A percentile compares a stretch with the other conserved stretches of the same genome.
Conservation (phyloP, 2,888 invertebrate species). For the Dynastes hyllus region DNA sequence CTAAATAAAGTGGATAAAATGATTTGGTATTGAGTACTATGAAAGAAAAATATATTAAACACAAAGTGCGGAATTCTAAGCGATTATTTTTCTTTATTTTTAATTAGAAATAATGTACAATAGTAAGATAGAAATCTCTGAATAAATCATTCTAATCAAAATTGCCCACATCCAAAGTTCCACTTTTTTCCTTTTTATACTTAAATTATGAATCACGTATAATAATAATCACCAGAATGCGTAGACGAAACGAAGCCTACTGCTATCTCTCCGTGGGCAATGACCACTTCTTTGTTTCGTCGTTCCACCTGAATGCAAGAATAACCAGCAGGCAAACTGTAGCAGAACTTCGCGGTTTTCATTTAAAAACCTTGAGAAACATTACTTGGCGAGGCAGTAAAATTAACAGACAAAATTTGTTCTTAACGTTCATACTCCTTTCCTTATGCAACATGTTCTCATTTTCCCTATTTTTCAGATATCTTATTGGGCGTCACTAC, state of each 20-base stretch:
- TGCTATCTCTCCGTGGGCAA: constrained; percentile 13
- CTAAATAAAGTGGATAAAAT: no score
- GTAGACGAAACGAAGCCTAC: not conserved
- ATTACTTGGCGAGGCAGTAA: not conserved
- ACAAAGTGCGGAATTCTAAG: no score
- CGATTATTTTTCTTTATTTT: no score
- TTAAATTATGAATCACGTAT: not conserved
- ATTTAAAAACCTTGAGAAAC: not conserved
- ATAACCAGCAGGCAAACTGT: constrained; percentile 15
- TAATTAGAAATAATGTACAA: no score
- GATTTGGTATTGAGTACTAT: no score
- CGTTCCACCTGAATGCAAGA: constrained; percentile 38
- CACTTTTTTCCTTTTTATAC: not conserved
- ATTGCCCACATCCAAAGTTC: no score
- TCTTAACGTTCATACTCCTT: not conserved
- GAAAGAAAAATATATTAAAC: no score
- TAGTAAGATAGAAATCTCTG: no score
- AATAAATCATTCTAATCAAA: no score
- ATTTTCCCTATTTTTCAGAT: no score
- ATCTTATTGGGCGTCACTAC: no score
- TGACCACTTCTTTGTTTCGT: constrained; percentile 31
- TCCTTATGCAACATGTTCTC: no score
- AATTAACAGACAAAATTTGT: not conserved
- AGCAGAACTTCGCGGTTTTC: not conserved
- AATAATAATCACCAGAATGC: not conserved